Base-by-base conservation (phyloP, 2,888 invertebrate genomes). In the Amaurobius ferox region DNA sequence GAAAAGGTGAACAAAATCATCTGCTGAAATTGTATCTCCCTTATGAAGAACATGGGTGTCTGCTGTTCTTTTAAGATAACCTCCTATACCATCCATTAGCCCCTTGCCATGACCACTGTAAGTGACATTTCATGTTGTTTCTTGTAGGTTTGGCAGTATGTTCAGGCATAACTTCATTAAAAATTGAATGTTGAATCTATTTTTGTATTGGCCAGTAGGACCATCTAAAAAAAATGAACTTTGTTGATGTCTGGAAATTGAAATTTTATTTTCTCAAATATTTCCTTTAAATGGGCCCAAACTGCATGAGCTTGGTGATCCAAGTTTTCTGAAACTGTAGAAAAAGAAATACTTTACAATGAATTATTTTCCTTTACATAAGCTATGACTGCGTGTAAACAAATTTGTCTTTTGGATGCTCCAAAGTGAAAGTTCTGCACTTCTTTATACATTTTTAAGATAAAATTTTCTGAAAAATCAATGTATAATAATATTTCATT, bases 381-480 rank as follows among this genome's bases (percentile, higher is more conserved):
- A 13, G 29, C 62, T 28, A 62, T 26, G 13, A 19, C 62, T 13
- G 62, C 23, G 26, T 62, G 62, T 3, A 62, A 23, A 1, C 23
- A 62, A 13, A 62, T 62, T 62, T 62, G 62, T 7, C 26, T 19
- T 16, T 62, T 62, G 9, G 62, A 62, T 2, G 62, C 62, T 23
- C 62, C 62, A 62, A 62, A 62, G n/a, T 62, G 62, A 19, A 62
- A 23, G 26, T 19, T 23, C n/a, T 62, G 62, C 1, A 62, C 16
- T 62, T 62, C 62, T n/a, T 62, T 26, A 62, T 9, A 62, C 16
- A 19, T 62, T 62, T 62, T 62, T 13, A 26, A 19, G 3, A 62
- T 26, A 62, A 23, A 62, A 29, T 62, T 62, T 29, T 62, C 62
- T 11, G 62, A 62, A 62, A 62, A 62, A 62, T 62, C 62, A 62